Evolutionary conservation across 2,113 vertebrate species (phyloP).

Genomic region (Recurvirostra avosetta): DNA sequence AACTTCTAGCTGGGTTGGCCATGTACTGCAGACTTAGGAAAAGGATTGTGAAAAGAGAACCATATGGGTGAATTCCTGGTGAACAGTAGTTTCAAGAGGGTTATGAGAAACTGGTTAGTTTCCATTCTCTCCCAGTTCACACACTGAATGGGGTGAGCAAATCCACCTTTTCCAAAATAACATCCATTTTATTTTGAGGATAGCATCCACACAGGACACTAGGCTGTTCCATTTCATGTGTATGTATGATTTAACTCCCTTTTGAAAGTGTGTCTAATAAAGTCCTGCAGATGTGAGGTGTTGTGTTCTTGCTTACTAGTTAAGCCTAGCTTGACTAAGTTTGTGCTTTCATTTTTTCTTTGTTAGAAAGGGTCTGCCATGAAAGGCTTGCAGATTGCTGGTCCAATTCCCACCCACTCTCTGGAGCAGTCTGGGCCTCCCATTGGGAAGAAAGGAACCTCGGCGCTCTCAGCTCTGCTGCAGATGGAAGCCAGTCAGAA

Average conservation of each 20-base stretch:
- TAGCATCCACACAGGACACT: not conserved
- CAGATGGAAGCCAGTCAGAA: constrained; percentile 97
- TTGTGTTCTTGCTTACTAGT: not conserved
- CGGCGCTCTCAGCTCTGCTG: constrained; percentile 88
- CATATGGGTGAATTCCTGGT: not conserved
- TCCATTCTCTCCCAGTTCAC: not conserved
- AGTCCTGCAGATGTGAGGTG: not conserved
- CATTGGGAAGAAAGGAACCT: constrained; percentile 92
- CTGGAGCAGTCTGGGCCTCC: constrained; percentile 83
- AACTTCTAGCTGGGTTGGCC: not conserved
- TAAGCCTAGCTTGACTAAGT: not conserved
- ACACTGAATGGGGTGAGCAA: not conserved
- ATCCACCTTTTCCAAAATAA: not conserved
- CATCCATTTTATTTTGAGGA: not conserved
- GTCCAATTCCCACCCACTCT: constrained; percentile 80
- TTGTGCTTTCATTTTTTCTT: not conserved
- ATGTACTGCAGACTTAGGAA: not conserved
- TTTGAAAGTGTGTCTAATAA: not conserved
- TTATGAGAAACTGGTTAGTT: not conserved
- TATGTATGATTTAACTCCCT: not conserved
- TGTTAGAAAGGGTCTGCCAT: constrained; percentile 86
- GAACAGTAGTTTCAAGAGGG: not conserved
- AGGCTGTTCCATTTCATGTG: not conserved
- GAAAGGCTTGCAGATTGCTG: constrained; percentile 88
- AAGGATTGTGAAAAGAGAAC: not conserved